phyloP scores from a whole-genome alignment of 2,888 invertebrate genomes.

The Diarsia mendica region DNA sequence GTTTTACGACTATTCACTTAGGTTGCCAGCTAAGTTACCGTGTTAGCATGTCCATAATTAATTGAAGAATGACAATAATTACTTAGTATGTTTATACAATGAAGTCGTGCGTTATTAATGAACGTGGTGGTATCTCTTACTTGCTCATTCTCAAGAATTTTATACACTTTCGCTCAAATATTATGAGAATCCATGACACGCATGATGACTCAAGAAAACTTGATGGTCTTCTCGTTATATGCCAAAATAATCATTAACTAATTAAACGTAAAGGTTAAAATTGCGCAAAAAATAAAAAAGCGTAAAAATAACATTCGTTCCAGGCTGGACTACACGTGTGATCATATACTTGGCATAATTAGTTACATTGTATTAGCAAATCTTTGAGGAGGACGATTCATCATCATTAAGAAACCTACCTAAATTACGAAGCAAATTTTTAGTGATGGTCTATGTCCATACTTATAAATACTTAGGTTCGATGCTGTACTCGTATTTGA shows the following conservation, averaged over 20 bases:
- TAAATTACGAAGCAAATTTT: neutral
- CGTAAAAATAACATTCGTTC: slow-evolving; percentile 42
- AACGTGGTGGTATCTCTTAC: slow-evolving; percentile 10
- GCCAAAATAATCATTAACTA: slow-evolving; percentile 41
- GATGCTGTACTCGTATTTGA: neutral
- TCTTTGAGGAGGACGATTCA: slow-evolving; percentile 23
- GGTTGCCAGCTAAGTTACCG: neutral
- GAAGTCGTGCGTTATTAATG: slow-evolving; percentile 28
- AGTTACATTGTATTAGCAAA: slow-evolving; percentile 38
- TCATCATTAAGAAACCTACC: slow-evolving; percentile 9
- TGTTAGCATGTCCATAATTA: slow-evolving; percentile 7
- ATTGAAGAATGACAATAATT: slow-evolving; percentile 16
- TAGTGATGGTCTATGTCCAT: slow-evolving; percentile 28
- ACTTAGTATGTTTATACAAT: slow-evolving; percentile 23
- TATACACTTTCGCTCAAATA: slow-evolving; percentile 54
- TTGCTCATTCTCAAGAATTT: slow-evolving; percentile 35
- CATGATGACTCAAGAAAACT: slow-evolving; percentile 8
- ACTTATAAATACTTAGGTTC: too few relatives aligned
- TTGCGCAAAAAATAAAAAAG: slow-evolving; percentile 10
- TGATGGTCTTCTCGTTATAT: slow-evolving; percentile 9
- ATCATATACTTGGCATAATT: slow-evolving; percentile 24
- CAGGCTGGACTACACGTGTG: slow-evolving; percentile 34
- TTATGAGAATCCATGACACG: slow-evolving; percentile 3
- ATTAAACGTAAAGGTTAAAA: slow-evolving; percentile 40
- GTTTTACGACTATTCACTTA: neutral